Conservation (phyloP, 2,797 vertebrate species). For the Brotula barbata region DNA sequence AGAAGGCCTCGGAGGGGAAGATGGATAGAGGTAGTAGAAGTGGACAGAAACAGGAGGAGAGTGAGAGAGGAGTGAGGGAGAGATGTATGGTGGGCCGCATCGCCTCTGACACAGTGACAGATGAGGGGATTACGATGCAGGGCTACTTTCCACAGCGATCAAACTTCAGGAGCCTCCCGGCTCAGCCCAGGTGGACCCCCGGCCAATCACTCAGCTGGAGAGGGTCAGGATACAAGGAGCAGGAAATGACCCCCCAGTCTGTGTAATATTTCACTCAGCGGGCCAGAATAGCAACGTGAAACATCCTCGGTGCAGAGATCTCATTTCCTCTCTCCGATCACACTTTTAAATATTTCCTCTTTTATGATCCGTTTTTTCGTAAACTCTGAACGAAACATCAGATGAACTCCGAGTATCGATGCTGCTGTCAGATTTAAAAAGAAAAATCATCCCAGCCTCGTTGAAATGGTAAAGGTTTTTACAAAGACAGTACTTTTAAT, state of each 20-base stretch:
- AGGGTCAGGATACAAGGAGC: conserved; percentile 45
- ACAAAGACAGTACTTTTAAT: too few relatives aligned
- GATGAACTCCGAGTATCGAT: too few relatives aligned
- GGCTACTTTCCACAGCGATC: conserved; percentile 69
- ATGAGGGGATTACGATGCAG: conserved; percentile 76
- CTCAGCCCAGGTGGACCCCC: conserved; percentile 48
- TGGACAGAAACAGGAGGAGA: conserved; percentile 49
- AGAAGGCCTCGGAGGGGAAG: conserved; percentile 53
- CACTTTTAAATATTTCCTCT: too few relatives aligned
- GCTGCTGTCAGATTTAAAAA: too few relatives aligned
- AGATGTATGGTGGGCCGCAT: conserved; percentile 78
- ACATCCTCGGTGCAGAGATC: conserved; percentile 20
- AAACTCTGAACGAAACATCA: too few relatives aligned
- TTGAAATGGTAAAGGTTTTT: too few relatives aligned
- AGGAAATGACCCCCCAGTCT: conserved; percentile 54
- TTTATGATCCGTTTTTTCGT: too few relatives aligned
- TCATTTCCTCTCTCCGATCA: conserved; percentile 28
- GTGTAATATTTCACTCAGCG: conserved; percentile 47
- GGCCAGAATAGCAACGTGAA: conserved; percentile 28
- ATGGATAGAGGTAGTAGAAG: conserved; percentile 65
- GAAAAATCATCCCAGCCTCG: too few relatives aligned
- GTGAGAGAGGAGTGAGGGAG: conserved; percentile 45
- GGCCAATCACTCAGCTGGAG: conserved; percentile 47
- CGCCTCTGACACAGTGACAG: conserved; percentile 77
- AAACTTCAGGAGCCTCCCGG: conserved; percentile 55